phyloP scores from a whole-genome alignment of 1,140 invertebrate species.

The Maconellicoccus hirsutus region DNA sequence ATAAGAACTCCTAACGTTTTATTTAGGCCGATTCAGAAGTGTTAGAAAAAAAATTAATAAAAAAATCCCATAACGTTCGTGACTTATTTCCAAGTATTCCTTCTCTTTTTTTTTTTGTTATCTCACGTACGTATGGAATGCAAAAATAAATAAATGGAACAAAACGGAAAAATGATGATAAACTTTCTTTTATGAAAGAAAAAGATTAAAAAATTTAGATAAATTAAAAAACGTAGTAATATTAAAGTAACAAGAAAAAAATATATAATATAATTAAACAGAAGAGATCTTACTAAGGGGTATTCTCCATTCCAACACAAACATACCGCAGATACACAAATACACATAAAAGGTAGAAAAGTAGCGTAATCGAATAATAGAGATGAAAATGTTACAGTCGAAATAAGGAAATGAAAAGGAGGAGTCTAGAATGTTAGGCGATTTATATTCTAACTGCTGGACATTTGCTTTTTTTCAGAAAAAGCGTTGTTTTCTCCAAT shows the following conservation, averaged over 20 bases:
- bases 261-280: neutral
- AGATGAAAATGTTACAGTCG: neutral
- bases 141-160: neutral
- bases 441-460: neutral
- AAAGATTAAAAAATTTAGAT: neutral
- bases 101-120: too few species aligned
- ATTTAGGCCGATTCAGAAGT: neutral
- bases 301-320: neutral
- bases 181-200: too few species aligned
- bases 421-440: neutral
- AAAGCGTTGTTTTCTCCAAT: neutral
- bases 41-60: neutral
- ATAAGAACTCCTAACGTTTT: neutral
- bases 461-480: neutral
- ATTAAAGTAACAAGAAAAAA: neutral
- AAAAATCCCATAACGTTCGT: neutral
- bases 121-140: too few species aligned
- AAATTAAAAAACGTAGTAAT: neutral
- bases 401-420: neutral
- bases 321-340: neutral
- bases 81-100: neutral
- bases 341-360: constrained; percentile 15
- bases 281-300: constrained; percentile 12
- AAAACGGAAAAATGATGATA: too few species aligned
- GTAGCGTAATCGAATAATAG: constrained; percentile 6